Percentiles rank a stretch among this genome's conserved stretches.
Conservation (phyloP, 2,888 invertebrate genomes). For the Mayetiola destructor region DNA sequence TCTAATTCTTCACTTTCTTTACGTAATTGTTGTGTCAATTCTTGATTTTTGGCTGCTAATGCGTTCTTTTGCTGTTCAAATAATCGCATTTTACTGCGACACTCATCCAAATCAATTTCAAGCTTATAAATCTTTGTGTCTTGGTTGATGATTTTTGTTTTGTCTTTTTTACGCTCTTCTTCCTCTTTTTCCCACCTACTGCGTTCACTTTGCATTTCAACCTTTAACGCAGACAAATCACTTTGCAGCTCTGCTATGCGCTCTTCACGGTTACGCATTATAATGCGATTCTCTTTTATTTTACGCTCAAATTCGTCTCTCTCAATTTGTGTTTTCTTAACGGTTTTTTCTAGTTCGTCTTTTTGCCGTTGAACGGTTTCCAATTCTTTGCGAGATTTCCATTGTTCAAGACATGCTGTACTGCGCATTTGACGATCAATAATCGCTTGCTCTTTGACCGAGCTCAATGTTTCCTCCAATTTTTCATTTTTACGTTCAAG, state of each 20-base stretch:
- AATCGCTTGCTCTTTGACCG: slow-evolving; percentile 43
- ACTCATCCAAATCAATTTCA: slow-evolving; percentile 28
- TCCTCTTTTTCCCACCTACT: slow-evolving; percentile 35
- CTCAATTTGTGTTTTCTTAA: slow-evolving; percentile 40
- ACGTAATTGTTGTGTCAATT: slow-evolving; percentile 28
- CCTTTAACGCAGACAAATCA: slow-evolving; percentile 31
- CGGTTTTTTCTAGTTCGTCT: slow-evolving; percentile 41
- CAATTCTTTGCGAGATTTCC: slow-evolving; percentile 53
- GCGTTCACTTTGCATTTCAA: slow-evolving; percentile 34
- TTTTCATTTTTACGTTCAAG: slow-evolving; percentile 48
- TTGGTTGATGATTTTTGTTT: slow-evolving; percentile 30
- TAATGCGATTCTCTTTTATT: slow-evolving; percentile 33
- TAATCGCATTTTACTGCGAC: slow-evolving; percentile 27
- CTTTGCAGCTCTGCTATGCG: slow-evolving; percentile 40
- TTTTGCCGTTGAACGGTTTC: slow-evolving; percentile 48
- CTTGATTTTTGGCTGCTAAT: slow-evolving; percentile 36
- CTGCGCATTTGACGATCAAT: slow-evolving; percentile 52
- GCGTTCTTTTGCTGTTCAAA: slow-evolving; percentile 28
- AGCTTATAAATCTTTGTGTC: slow-evolving; percentile 27
- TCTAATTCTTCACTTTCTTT: slow-evolving; percentile 30
- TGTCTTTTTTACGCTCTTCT: slow-evolving; percentile 34
- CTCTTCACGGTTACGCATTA: slow-evolving; percentile 38
- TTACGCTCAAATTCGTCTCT: slow-evolving; percentile 36
- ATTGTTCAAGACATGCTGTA: slow-evolving; percentile 51
- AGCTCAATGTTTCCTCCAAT: slow-evolving; percentile 43